These are phyloP conservation scores for Genyomyrus donnyi DNA, from an alignment of 2,113 vertebrate species.

Conservation along the genomic window DNA sequence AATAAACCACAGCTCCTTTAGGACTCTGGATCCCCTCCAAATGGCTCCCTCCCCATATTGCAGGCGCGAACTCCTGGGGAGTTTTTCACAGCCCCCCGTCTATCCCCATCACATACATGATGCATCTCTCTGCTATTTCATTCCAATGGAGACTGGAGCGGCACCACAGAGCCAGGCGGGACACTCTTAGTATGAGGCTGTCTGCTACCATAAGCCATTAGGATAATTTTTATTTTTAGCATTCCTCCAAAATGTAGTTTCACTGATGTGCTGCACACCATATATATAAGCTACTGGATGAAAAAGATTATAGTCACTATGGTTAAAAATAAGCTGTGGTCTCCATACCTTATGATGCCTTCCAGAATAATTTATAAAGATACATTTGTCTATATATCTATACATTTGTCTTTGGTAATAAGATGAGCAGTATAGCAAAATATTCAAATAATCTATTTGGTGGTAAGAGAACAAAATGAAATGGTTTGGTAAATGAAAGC, in stretches of 20 bases:
- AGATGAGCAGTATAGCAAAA: not conserved
- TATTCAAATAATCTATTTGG: not conserved
- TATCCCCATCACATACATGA: not conserved
- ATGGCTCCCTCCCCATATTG: conserved; percentile 42
- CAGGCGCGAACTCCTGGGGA: conserved; percentile 27
- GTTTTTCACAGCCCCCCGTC: not conserved
- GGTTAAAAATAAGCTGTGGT: not conserved
- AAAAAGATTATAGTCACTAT: not conserved
- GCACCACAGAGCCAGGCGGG: not conserved
- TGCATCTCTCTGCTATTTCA: conserved; percentile 2
- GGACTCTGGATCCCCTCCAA: conserved; percentile 39
- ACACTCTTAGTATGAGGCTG: not conserved
- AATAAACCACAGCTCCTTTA: conserved; percentile 35
- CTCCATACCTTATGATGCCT: not conserved
- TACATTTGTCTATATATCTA: not conserved
- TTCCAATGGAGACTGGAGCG: not conserved
- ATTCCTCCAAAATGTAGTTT: not conserved
- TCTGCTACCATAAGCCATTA: not conserved
- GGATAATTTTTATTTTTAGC: not conserved
- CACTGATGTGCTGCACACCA: not conserved
- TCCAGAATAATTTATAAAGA: not conserved
- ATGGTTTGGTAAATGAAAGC: not conserved
- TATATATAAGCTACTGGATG: not conserved
- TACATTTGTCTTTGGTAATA: not conserved
- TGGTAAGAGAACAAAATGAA: not conserved